Evolutionary conservation across 2,797 vertebrate genomes (phyloP).

Genomic region (Mormyrops boulengeri): DNA sequence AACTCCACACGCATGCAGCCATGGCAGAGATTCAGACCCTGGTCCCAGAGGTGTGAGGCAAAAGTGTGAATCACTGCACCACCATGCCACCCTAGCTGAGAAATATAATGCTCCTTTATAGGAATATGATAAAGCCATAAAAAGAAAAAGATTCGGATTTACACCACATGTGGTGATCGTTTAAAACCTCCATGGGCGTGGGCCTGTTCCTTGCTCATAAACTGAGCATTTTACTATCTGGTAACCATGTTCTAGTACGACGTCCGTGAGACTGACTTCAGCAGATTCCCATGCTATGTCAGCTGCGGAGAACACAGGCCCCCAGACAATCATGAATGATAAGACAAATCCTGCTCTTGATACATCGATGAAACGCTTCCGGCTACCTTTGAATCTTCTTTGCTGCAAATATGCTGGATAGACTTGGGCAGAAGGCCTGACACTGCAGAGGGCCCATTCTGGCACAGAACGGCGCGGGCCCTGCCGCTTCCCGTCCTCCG

Average conservation of each 20-base stretch:
- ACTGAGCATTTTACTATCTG: neutral
- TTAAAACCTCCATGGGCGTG: neutral
- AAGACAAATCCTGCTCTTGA: neutral
- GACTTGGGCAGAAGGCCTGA: neutral
- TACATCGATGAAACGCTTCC: neutral
- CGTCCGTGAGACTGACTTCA: neutral
- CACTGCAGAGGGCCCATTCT: neutral
- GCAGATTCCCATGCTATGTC: neutral
- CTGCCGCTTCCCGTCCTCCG: neutral
- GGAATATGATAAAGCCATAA: neutral
- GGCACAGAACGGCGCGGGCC: neutral
- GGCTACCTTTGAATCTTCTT: neutral
- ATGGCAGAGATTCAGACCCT: neutral
- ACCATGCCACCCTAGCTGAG: too few species aligned
- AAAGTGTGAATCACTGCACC: neutral
- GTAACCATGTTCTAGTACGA: neutral
- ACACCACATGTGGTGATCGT: neutral
- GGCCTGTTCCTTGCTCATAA: neutral
- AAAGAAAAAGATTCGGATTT: neutral
- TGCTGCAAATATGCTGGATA: neutral
- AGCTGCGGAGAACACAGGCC: neutral
- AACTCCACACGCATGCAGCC: neutral
- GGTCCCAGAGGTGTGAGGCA: neutral
- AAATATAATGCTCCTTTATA: neutral
- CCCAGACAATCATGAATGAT: neutral